phyloP scores from a whole-genome alignment of 2,888 invertebrate species.

The Acanthacorydalis orientalis region DNA sequence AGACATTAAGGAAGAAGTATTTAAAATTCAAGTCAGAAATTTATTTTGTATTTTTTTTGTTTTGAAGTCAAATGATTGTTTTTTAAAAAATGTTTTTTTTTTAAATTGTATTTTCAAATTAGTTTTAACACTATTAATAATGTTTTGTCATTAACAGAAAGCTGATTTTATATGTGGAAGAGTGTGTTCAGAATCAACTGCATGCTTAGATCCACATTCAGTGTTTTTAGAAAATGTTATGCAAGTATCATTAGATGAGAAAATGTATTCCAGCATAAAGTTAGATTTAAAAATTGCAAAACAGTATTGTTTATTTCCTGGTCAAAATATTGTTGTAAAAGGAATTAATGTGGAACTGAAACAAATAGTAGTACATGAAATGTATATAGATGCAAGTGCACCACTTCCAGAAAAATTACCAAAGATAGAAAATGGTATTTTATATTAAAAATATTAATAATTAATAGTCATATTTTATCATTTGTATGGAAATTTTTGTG shows the following conservation, averaged over 20 bases:
- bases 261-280: constrained; percentile 5
- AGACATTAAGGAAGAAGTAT: too few relatives aligned
- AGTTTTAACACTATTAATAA: too few relatives aligned
- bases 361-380: constrained; percentile 44
- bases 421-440: constrained; percentile 18
- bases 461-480: neutral
- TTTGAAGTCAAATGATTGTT: too few relatives aligned
- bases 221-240: constrained; percentile 49
- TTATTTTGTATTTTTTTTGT: too few relatives aligned
- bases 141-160: too few relatives aligned
- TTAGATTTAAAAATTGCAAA: constrained; percentile 33
- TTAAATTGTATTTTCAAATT: too few relatives aligned
- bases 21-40: too few relatives aligned
- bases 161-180: constrained; percentile 40
- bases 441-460: neutral
- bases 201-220: constrained; percentile 51
- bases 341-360: constrained; percentile 58
- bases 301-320: constrained; percentile 57
- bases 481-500: too few relatives aligned
- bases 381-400: constrained; percentile 38
- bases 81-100: too few relatives aligned
- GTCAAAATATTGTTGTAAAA: constrained; percentile 59
- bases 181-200: constrained; percentile 57
- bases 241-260: constrained; percentile 23
- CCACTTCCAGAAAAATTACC: constrained; percentile 25